phyloP scores from a whole-genome alignment of 2,888 invertebrate genomes.

The Sinopyrophorus schimmeli region DNA sequence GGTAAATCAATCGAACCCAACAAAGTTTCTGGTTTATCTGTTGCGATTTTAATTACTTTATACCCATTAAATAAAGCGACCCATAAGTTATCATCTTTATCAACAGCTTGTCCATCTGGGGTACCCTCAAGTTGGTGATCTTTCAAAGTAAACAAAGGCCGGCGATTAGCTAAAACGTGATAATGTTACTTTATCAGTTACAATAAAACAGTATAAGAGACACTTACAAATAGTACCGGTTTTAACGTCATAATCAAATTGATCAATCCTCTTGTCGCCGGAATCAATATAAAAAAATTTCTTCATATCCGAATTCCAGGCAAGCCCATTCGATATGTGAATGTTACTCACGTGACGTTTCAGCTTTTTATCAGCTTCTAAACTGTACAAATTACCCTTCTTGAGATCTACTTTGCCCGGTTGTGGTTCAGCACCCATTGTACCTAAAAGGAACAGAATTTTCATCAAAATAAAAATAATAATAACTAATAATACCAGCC shows the following conservation, averaged over 20 bases:
- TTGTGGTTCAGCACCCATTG: constrained; percentile 40
- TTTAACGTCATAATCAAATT: constrained; percentile 68
- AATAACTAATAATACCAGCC: constrained; percentile 61
- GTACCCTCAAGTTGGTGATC: constrained; percentile 55
- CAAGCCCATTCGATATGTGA: constrained; percentile 64
- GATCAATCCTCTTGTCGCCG: constrained; percentile 63
- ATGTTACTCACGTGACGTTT: constrained; percentile 35
- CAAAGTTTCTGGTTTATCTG: constrained; percentile 55
- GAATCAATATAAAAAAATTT: constrained; percentile 78
- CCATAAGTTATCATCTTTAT: constrained; percentile 77
- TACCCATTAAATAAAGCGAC: constrained; percentile 73
- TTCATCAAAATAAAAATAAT: too few relatives aligned
- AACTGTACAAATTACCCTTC: constrained; percentile 35
- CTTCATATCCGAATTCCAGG: constrained; percentile 69
- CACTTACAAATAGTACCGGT: constrained; percentile 56
- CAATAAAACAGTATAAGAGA: not conserved
- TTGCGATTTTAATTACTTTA: constrained; percentile 61
- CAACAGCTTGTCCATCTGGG: constrained; percentile 81
- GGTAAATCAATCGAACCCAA: constrained; percentile 65
- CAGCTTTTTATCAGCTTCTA: constrained; percentile 26
- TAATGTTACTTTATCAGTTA: too few relatives aligned
- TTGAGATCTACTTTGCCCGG: constrained; percentile 30
- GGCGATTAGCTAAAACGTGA: constrained; percentile 61
- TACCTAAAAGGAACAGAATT: constrained; percentile 37
- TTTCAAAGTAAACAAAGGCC: constrained; percentile 61